These are phyloP conservation scores for Anarrhichthys ocellatus DNA, from an alignment of 2,113 vertebrate genomes.

Conservation along the genomic window DNA sequence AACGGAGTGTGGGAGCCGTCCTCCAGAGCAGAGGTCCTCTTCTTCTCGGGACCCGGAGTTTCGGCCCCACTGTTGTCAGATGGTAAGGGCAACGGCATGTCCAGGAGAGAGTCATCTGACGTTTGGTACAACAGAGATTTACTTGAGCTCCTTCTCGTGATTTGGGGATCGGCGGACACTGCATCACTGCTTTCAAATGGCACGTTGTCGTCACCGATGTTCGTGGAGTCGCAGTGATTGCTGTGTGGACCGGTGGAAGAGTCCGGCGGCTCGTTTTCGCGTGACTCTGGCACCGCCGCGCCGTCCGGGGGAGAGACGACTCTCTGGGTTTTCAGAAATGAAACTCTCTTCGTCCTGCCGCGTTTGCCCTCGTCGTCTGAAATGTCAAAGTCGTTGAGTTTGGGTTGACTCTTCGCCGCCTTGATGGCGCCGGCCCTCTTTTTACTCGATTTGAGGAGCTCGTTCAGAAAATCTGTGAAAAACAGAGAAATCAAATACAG, in stretches of 20 bases:
- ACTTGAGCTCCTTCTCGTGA: constrained; percentile 28
- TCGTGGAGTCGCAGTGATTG: constrained; percentile 27
- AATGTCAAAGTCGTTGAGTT: constrained; percentile 81
- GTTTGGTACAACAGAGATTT: constrained; percentile 58
- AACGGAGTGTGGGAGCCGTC: constrained; percentile 67
- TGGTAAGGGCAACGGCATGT: constrained; percentile 52
- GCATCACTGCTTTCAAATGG: constrained; percentile 24
- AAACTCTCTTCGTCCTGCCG: constrained; percentile 77
- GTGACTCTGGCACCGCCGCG: constrained; percentile 3
- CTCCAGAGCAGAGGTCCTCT: not conserved
- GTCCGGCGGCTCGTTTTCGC: constrained; percentile 17
- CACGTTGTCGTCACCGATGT: constrained; percentile 30
- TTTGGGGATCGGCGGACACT: constrained; percentile 24
- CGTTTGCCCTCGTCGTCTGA: constrained; percentile 84
- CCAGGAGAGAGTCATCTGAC: constrained; percentile 62
- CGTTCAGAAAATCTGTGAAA: constrained; percentile 75
- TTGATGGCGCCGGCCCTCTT: constrained; percentile 67
- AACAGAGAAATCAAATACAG: not conserved
- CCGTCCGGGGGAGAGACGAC: constrained; percentile 26
- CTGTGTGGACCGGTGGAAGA: not conserved
- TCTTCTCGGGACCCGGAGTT: constrained; percentile 45
- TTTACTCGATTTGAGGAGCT: constrained; percentile 76
- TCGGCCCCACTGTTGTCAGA: constrained; percentile 50
- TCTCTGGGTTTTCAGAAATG: constrained; percentile 83
- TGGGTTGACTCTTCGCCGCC: constrained; percentile 68